A percentile compares a stretch with the other conserved stretches of the same genome.
phyloP scores from a whole-genome alignment of 2,797 vertebrate genomes.

The Scomberomorus guttatus region DNA sequence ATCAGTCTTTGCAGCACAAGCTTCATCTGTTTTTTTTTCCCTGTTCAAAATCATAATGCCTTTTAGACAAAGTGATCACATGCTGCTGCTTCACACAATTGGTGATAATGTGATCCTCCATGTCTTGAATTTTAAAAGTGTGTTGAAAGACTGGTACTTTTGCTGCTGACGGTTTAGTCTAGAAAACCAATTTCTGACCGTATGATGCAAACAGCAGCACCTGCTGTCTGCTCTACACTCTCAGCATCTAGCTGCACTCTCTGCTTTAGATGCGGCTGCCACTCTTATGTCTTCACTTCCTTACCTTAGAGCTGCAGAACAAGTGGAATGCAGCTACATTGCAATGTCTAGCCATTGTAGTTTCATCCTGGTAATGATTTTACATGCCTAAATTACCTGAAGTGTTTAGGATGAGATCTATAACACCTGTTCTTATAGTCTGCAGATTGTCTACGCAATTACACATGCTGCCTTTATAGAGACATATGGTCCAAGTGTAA shows the following conservation, averaged over 20 bases:
- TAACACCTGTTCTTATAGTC: slow-evolving; percentile 29
- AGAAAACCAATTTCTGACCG: not conserved
- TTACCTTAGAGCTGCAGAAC: not conserved
- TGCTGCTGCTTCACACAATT: not conserved
- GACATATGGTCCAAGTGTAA: slow-evolving; percentile 37
- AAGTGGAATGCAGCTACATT: not conserved
- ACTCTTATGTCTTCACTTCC: not conserved
- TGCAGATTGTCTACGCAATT: slow-evolving; percentile 53
- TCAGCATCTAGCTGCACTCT: not conserved
- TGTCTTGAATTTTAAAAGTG: not conserved
- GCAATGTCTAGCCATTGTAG: not conserved
- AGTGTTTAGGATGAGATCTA: slow-evolving; percentile 15
- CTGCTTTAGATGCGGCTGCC: not conserved
- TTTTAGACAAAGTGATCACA: not conserved
- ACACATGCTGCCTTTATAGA: slow-evolving; percentile 31
- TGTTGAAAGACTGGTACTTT: not conserved
- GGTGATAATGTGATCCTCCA: no score
- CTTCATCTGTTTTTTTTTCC: no score
- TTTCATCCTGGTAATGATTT: slow-evolving; percentile 13
- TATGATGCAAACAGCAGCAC: not conserved
- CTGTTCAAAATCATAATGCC: no score
- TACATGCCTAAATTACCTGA: not conserved
- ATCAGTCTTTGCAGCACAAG: no score
- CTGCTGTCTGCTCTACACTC: not conserved
- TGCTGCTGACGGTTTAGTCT: not conserved